These are phyloP conservation scores for Gymnoscopelus microlampas DNA, from an alignment of 2,797 vertebrate species.

Conservation along the genomic window DNA sequence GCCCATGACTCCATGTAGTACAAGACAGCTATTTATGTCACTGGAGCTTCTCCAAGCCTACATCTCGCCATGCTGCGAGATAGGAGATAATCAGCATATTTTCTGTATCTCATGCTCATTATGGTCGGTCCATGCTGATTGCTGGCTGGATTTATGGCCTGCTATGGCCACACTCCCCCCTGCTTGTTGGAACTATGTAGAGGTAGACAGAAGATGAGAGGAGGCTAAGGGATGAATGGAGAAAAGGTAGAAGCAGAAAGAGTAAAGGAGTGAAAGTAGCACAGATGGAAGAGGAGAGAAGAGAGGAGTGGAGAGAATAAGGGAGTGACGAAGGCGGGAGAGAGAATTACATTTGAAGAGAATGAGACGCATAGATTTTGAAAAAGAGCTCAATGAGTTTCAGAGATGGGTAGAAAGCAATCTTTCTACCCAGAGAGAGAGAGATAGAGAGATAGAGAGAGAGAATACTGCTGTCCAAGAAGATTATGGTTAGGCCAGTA, in stretches of 20 bases:
- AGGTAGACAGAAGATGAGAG: conserved; percentile 19
- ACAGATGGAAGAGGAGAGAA: no score
- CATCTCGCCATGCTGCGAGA: conserved; percentile 52
- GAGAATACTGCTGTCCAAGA: not conserved
- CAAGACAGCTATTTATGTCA: conserved; percentile 47
- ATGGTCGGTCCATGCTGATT: conserved; percentile 60
- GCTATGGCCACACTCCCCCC: conserved; percentile 56
- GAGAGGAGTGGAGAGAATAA: no score
- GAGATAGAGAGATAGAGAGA: conserved; percentile 12
- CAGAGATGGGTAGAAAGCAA: no score
- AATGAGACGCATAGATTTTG: no score
- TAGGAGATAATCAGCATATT: conserved; percentile 73
- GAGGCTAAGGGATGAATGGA: conserved; percentile 32
- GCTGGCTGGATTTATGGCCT: conserved; percentile 73
- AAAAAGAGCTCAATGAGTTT: no score
- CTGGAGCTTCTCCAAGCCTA: conserved; percentile 46
- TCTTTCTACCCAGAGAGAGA: no score
- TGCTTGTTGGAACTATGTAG: conserved; percentile 37
- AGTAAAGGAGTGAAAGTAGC: no score
- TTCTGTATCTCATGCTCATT: conserved; percentile 74
- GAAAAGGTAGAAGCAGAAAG: not conserved
- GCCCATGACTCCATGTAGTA: conserved; percentile 23
- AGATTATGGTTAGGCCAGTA: conserved; percentile 2
- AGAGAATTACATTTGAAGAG: no score
- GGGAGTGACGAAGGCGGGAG: not conserved